Evolutionary conservation across 1,140 invertebrate species (phyloP).

Genomic region (Rhopalosiphum maidis): DNA sequence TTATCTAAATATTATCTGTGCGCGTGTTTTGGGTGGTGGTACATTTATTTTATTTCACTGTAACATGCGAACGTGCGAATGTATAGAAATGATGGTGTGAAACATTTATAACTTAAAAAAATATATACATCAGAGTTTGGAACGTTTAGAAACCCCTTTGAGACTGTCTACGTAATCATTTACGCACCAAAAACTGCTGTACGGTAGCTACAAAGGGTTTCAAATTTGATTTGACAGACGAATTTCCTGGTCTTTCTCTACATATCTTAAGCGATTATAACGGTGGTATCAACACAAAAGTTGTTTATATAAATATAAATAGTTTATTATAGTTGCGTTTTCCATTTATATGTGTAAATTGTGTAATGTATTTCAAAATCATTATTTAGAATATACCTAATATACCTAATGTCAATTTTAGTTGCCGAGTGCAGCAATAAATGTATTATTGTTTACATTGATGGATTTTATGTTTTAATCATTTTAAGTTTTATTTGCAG

Average conservation of each 20-base stretch:
- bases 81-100: background rate
- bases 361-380: background rate
- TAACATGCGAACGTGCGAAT: no score
- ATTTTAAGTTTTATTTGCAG: background rate
- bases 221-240: background rate
- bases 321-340: background rate
- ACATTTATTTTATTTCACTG: no score
- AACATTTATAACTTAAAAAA: background rate
- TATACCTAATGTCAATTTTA: background rate
- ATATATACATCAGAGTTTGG: background rate
- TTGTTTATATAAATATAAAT: constrained; percentile 16
- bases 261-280: background rate
- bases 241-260: background rate
- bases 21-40: no score
- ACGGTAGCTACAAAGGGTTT: background rate
- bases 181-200: background rate
- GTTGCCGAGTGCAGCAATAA: background rate
- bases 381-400: background rate
- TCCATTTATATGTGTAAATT: background rate
- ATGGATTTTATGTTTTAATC: background rate
- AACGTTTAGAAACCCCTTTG: background rate
- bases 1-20: no score
- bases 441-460: background rate
- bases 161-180: background rate
- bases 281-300: background rate